These are phyloP conservation scores for Microtus montanus DNA, from an alignment of 2,113 vertebrate species.

Conservation along the genomic window DNA sequence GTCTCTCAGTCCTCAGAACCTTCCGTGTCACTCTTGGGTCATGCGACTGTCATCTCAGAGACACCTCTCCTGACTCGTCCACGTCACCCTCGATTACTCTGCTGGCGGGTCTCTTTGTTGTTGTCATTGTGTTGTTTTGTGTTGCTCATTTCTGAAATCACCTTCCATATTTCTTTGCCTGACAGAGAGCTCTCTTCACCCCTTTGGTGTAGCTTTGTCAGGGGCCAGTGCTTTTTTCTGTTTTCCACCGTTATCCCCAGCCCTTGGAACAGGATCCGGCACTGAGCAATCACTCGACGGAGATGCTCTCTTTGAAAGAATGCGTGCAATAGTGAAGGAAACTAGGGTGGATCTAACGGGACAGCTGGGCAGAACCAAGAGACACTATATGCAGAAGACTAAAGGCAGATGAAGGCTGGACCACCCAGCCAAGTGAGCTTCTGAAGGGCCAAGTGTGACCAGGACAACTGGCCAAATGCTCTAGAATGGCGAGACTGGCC, in stretches of 20 bases:
- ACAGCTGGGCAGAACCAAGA: background rate
- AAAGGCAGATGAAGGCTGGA: background rate
- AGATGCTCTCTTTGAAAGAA: background rate
- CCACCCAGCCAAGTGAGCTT: too few species aligned
- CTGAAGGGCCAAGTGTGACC: too few species aligned
- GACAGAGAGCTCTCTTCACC: background rate
- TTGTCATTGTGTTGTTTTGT: background rate
- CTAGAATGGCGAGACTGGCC: background rate
- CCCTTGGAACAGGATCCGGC: background rate
- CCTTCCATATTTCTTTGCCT: background rate
- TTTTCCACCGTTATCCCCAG: background rate
- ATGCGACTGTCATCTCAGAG: background rate
- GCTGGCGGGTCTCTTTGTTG: background rate
- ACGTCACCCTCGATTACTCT: background rate
- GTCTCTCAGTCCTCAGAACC: background rate
- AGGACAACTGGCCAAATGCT: background rate
- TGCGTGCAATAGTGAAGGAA: background rate
- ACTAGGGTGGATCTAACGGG: background rate
- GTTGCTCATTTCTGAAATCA: slow-evolving; percentile 7
- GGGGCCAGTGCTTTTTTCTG: background rate
- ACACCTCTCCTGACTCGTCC: background rate
- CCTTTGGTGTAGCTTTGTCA: background rate
- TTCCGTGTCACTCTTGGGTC: background rate
- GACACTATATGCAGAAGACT: background rate
- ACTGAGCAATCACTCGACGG: background rate